phyloP scores from a whole-genome alignment of 2,797 vertebrate genomes.

The Clarias fuscus region DNA sequence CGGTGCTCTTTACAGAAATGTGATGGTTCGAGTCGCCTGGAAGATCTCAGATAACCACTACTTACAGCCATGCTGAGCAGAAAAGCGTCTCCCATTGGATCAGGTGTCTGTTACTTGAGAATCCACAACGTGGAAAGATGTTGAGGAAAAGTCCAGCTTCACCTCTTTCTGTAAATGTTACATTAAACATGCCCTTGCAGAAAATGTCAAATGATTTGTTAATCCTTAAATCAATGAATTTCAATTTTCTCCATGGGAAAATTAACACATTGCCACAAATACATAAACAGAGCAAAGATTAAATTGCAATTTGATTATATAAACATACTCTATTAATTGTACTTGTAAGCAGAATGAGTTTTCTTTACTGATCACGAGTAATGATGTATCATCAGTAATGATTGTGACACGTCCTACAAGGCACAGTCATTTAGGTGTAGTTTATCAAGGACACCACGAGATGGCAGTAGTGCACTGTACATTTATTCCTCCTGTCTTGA shows the following conservation, averaged over 20 bases:
- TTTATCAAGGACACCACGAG: slow-evolving; percentile 12
- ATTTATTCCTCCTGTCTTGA: not conserved
- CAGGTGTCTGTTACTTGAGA: too few relatives aligned
- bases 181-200: not conserved
- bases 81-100: not conserved
- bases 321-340: not conserved
- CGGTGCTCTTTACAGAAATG: too few relatives aligned
- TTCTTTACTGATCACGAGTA: not conserved
- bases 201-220: not conserved
- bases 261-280: too few relatives aligned
- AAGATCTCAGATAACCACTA: not conserved
- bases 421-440: not conserved
- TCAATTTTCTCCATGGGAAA: not conserved
- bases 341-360: not conserved
- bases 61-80: not conserved
- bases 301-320: not conserved
- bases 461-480: slow-evolving; percentile 39
- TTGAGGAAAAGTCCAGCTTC: too few relatives aligned
- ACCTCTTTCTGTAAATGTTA: not conserved
- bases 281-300: not conserved
- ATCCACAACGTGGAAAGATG: too few relatives aligned
- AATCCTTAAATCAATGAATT: not conserved
- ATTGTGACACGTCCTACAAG: not conserved
- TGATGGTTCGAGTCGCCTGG: not conserved
- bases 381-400: not conserved